phyloP scores from a whole-genome alignment of 2,797 vertebrate genomes.

The Channa striata region DNA sequence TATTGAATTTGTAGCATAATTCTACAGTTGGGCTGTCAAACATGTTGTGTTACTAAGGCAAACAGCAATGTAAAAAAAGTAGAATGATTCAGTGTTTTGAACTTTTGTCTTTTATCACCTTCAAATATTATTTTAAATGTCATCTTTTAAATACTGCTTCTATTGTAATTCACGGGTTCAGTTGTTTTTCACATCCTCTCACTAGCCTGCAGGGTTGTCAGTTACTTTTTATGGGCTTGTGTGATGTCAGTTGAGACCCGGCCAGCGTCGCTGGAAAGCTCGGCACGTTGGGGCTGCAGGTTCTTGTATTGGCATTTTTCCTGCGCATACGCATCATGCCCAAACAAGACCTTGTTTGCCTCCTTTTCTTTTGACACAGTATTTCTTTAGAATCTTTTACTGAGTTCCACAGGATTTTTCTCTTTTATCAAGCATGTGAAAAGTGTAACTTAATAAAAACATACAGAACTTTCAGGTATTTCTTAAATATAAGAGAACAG shows the following conservation, averaged over 20 bases:
- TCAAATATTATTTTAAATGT: neutral
- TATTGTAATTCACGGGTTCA: neutral
- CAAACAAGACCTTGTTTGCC: conserved; percentile 58
- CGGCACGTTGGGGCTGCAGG: conserved; percentile 1
- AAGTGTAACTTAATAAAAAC: conserved; percentile 5
- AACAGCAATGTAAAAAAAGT: conserved; percentile 10
- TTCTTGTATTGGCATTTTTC: conserved; percentile 34
- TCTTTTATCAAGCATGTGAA: conserved; percentile 20
- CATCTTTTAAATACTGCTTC: neutral
- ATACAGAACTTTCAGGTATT: conserved; percentile 12
- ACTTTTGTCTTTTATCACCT: neutral
- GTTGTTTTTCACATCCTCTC: neutral
- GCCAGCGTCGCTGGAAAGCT: conserved; percentile 14
- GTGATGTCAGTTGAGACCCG: conserved; percentile 22
- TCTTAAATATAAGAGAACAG: neutral
- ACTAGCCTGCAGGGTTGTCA: conserved; percentile 8
- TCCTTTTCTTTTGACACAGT: conserved; percentile 20
- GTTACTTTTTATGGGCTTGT: conserved; percentile 1
- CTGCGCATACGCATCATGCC: conserved; percentile 28
- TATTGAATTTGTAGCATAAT: conserved; percentile 7
- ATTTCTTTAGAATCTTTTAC: conserved; percentile 13
- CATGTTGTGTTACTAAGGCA: conserved; percentile 48
- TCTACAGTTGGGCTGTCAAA: conserved; percentile 22
- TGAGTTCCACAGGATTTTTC: conserved; percentile 6
- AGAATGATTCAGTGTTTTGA: neutral